Conservation (phyloP, 2,888 invertebrate genomes). For the Periphyllus acericola region DNA sequence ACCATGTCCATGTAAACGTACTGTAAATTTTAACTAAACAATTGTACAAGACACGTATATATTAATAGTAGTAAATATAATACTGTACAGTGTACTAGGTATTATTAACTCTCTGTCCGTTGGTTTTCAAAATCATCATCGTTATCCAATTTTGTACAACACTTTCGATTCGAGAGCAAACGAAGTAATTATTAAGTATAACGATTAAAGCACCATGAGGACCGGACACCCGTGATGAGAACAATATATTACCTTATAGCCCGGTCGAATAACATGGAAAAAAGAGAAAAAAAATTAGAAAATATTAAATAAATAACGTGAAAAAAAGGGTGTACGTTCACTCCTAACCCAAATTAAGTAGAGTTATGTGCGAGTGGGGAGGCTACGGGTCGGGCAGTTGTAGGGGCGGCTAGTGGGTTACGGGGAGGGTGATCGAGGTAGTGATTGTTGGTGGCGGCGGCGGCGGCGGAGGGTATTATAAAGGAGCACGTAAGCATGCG, state of each 20-base stretch:
- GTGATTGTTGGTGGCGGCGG: background rate
- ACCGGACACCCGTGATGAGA: background rate
- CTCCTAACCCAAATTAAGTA: constrained; percentile 51
- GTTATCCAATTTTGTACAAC: too few species aligned
- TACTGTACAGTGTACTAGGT: too few species aligned
- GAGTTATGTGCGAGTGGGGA: constrained; percentile 19
- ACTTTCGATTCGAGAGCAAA: background rate
- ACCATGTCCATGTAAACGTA: too few species aligned
- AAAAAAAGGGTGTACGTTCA: constrained; percentile 18
- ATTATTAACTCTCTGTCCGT: too few species aligned
- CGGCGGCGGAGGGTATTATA: background rate
- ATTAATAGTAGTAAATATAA: too few species aligned
- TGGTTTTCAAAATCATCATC: too few species aligned
- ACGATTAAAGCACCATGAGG: background rate
- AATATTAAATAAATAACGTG: background rate
- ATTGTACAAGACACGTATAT: too few species aligned
- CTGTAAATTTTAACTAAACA: too few species aligned
- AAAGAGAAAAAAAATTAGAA: background rate
- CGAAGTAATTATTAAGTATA: background rate
- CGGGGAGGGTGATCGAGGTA: background rate
- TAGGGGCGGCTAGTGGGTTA: background rate
- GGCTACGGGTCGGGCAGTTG: background rate
- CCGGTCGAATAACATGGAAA: background rate
- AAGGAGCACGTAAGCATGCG: constrained; percentile 56
- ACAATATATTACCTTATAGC: background rate